Conservation (phyloP, 2,113 vertebrate genomes). For the Struthidea cinerea region DNA sequence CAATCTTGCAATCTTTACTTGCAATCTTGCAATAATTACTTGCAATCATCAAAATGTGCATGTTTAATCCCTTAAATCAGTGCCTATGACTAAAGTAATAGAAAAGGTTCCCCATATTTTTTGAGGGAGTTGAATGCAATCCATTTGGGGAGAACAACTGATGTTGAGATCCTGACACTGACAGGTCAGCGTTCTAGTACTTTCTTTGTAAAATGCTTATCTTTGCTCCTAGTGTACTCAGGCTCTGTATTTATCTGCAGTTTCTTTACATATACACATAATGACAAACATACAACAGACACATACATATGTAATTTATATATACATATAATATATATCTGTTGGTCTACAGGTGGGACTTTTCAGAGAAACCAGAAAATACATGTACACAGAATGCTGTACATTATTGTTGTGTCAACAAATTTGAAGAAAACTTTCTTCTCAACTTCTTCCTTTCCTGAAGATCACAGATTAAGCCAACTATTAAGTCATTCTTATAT, state of each 20-base stretch:
- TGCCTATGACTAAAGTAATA: background rate
- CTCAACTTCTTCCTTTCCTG: background rate
- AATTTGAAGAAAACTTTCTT: background rate
- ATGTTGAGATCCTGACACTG: background rate
- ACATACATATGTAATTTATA: background rate
- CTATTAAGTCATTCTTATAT: background rate
- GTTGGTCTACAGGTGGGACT: background rate
- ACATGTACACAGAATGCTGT: background rate
- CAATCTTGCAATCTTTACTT: background rate
- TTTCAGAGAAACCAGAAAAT: background rate
- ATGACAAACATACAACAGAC: background rate
- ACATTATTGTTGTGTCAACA: background rate
- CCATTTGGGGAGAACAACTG: background rate
- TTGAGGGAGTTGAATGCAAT: background rate
- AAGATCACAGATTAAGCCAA: background rate
- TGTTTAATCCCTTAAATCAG: background rate
- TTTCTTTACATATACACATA: background rate
- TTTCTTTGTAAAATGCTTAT: background rate
- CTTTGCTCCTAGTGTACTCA: background rate
- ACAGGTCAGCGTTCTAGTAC: background rate
- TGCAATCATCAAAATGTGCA: background rate
- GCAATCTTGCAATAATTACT: background rate
- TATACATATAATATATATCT: background rate
- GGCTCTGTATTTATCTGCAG: background rate
- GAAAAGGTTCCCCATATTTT: background rate